These are phyloP conservation scores for Leucania comma DNA, from an alignment of 2,888 invertebrate genomes.

Conservation along the genomic window DNA sequence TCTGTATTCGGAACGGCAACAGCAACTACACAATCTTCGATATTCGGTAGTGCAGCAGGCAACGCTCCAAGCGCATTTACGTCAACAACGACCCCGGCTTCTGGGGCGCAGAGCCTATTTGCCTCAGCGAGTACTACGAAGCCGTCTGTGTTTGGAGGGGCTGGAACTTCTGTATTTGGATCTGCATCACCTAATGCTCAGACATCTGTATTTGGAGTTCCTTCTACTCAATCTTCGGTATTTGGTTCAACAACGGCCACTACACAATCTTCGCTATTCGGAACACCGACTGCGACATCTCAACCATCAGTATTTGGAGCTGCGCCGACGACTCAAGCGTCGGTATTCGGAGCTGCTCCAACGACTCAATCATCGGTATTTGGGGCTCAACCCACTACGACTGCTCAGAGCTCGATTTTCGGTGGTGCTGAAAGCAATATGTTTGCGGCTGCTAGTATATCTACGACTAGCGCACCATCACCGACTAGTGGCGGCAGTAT, in stretches of 20 bases:
- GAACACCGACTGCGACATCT: constrained; percentile 58
- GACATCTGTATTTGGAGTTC: constrained; percentile 73
- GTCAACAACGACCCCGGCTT: constrained; percentile 49
- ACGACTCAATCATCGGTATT: constrained; percentile 71
- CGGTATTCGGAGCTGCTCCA: constrained; percentile 69
- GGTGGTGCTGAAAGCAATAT: constrained; percentile 79
- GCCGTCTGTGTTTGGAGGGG: constrained; percentile 65
- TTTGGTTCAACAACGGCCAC: constrained; percentile 69
- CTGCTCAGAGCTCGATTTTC: constrained; percentile 78
- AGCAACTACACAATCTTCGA: constrained; percentile 53
- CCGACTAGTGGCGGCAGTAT: constrained; percentile 79
- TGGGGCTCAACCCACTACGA: constrained; percentile 73
- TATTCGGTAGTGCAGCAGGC: constrained; percentile 61
- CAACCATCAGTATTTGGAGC: constrained; percentile 68
- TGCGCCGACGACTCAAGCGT: constrained; percentile 53
- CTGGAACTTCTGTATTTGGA: constrained; percentile 60
- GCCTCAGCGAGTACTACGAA: constrained; percentile 53
- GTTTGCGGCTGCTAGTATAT: constrained; percentile 86
- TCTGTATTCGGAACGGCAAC: constrained; percentile 64
- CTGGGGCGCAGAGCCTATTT: constrained; percentile 53
- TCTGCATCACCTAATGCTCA: constrained; percentile 57
- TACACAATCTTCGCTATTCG: constrained; percentile 71
- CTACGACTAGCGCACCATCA: constrained; percentile 81
- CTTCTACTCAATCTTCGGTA: constrained; percentile 69
- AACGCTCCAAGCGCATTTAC: constrained; percentile 58